A percentile compares a stretch with the other conserved stretches of the same genome.
Conservation (phyloP, 1,140 invertebrate genomes). For the Hesperophylax magnus region DNA sequence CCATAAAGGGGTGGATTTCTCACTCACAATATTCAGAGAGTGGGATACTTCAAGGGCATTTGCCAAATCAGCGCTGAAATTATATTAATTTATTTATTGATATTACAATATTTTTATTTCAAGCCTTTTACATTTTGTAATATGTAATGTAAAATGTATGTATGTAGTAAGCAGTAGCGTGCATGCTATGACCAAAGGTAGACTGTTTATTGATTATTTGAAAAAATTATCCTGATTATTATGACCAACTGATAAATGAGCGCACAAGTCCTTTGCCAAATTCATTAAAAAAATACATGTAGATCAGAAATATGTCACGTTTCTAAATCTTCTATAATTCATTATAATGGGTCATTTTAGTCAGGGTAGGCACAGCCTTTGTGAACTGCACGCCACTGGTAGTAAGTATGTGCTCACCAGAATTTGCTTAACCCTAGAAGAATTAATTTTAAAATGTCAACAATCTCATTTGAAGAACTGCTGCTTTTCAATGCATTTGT, state of each 20-base stretch:
- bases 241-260: too few relatives aligned
- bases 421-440: conserved; percentile 36
- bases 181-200: too few relatives aligned
- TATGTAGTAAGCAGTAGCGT: too few relatives aligned
- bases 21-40: conserved; percentile 22
- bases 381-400: background rate
- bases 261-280: too few relatives aligned
- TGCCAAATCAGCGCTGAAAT: conserved; percentile 43
- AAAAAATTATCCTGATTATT: too few relatives aligned
- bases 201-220: too few relatives aligned
- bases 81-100: conserved; percentile 15
- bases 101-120: background rate
- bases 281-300: too few relatives aligned
- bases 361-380: too few relatives aligned
- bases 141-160: too few relatives aligned
- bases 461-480: conserved; percentile 13
- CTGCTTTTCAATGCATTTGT: background rate
- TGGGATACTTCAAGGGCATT: conserved; percentile 42
- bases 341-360: too few relatives aligned
- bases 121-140: background rate
- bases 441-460: conserved; percentile 39
- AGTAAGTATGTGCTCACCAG: conserved; percentile 37
- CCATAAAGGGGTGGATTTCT: background rate
- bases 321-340: too few relatives aligned
- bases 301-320: too few relatives aligned